phyloP scores from a whole-genome alignment of 2,888 invertebrate species.

The Timema podura region DNA sequence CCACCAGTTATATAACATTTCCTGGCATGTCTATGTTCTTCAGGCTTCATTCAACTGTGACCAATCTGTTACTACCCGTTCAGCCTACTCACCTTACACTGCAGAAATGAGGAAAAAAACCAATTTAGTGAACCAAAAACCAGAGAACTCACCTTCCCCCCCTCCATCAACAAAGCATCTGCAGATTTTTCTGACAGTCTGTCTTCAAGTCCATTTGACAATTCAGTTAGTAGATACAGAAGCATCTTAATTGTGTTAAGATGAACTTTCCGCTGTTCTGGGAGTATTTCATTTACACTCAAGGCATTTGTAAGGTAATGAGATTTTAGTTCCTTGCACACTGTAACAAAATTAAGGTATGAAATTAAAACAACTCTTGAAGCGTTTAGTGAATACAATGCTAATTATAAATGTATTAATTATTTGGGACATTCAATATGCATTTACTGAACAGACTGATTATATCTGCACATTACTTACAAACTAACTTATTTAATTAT shows the following conservation, averaged over 20 bases:
- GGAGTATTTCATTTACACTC: no score
- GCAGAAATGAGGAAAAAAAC: no score
- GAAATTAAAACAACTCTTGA: conserved; percentile 36
- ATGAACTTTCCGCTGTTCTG: no score
- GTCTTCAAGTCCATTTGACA: conserved; percentile 8
- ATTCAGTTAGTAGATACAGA: conserved; percentile 19
- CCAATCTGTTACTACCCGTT: no score
- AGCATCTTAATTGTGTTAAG: conserved; percentile 23
- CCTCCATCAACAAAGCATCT: conserved; percentile 18
- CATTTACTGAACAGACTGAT: background rate
- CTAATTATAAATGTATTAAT: background rate
- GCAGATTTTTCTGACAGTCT: conserved; percentile 16
- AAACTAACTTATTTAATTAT: background rate
- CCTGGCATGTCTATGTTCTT: no score
- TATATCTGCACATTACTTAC: background rate
- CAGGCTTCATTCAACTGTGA: no score
- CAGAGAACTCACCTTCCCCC: conserved; percentile 15
- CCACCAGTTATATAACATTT: no score
- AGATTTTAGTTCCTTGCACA: background rate
- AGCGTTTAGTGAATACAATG: background rate
- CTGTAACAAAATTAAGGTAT: background rate
- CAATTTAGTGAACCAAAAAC: no score
- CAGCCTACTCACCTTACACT: no score
- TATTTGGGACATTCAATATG: background rate
- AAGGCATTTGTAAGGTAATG: background rate